These are phyloP conservation scores for Saccostrea echinata DNA, from an alignment of 1,140 invertebrate species.

Conservation along the genomic window DNA sequence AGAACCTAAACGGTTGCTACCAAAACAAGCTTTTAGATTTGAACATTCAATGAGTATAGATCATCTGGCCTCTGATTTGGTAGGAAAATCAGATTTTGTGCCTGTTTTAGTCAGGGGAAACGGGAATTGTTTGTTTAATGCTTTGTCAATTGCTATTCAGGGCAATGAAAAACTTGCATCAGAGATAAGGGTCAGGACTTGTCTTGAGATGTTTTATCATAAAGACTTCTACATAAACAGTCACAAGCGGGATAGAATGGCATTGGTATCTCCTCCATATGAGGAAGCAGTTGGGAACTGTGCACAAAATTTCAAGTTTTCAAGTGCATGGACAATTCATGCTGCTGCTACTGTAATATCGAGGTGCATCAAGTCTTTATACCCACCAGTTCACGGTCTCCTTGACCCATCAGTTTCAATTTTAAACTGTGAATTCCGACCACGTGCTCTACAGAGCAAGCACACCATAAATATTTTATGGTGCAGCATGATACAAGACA, in stretches of 20 bases:
- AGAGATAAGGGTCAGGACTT: constrained; percentile 57
- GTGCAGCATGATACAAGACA: neutral
- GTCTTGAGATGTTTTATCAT: constrained; percentile 53
- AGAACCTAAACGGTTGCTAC: neutral
- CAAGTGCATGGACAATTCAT: neutral
- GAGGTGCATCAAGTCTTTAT: neutral
- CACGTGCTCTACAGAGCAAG: neutral
- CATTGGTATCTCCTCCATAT: neutral
- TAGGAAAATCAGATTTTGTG: neutral
- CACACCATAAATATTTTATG: neutral
- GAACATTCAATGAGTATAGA: neutral
- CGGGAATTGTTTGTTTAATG: constrained; percentile 58
- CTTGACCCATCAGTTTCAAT: neutral
- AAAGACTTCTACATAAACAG: neutral
- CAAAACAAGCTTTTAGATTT: neutral
- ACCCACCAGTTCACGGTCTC: neutral
- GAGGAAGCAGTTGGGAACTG: neutral
- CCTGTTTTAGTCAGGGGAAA: constrained; percentile 35
- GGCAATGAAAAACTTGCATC: constrained; percentile 46
- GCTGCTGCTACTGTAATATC: neutral
- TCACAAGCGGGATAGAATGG: neutral
- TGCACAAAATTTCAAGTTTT: neutral
- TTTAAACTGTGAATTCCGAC: neutral
- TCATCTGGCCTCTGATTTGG: neutral
- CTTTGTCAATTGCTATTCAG: constrained; percentile 52